These are phyloP conservation scores for Asarcornis scutulata DNA, from an alignment of 2,113 vertebrate species.

Conservation along the genomic window DNA sequence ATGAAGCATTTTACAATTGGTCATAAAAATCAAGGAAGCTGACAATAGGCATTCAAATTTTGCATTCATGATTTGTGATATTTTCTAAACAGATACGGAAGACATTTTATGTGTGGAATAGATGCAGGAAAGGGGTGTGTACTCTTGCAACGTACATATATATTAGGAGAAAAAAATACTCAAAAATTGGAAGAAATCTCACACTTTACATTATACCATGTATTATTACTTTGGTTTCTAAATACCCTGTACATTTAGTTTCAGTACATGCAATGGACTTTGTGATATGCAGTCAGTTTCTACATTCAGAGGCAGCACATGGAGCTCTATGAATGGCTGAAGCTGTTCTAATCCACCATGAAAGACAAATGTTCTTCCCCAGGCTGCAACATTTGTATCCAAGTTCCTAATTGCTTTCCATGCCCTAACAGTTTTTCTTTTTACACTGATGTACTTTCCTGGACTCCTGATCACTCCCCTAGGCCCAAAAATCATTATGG, in stretches of 20 bases:
- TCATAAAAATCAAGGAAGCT: slow-evolving; percentile 38
- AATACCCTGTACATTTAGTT: background rate
- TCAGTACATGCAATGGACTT: background rate
- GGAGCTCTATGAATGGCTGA: background rate
- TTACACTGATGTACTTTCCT: slow-evolving; percentile 43
- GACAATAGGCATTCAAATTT: background rate
- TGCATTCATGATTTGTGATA: background rate
- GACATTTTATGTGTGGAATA: background rate
- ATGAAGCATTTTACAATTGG: slow-evolving; percentile 56
- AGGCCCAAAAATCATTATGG: slow-evolving; percentile 40
- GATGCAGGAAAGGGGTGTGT: background rate
- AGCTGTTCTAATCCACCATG: background rate
- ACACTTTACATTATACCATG: background rate
- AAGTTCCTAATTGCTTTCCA: slow-evolving; percentile 64
- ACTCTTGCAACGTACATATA: background rate
- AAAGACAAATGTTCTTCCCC: slow-evolving; percentile 63
- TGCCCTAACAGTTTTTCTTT: slow-evolving; percentile 52
- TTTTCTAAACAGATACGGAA: background rate
- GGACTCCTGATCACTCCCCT: slow-evolving; percentile 28
- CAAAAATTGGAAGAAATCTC: background rate
- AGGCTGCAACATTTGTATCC: slow-evolving; percentile 45
- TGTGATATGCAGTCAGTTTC: background rate
- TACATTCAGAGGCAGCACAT: background rate
- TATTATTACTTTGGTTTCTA: background rate
- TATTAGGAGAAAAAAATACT: background rate